Evolutionary conservation across 2,888 invertebrate genomes (phyloP).

Genomic region (Steinernema scapterisci): DNA sequence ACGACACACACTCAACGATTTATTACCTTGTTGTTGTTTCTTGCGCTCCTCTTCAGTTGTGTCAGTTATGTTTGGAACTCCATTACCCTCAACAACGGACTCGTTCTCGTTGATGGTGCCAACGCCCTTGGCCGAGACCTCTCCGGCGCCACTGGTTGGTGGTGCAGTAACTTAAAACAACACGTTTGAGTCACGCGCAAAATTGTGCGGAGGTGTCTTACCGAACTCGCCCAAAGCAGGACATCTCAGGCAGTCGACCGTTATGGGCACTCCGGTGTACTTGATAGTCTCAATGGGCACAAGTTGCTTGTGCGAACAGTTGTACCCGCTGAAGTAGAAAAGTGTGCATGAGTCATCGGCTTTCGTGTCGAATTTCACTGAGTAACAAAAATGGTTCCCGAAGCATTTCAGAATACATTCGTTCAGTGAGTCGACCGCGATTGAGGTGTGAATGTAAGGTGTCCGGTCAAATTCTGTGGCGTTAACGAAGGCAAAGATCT

Average conservation of each 20-base stretch:
- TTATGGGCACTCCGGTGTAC: slow-evolving; percentile 45
- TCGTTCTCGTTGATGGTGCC: slow-evolving; percentile 18
- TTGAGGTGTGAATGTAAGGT: slow-evolving; percentile 44
- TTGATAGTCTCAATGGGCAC: slow-evolving; percentile 42
- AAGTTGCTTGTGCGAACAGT: slow-evolving; percentile 41
- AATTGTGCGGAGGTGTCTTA: slow-evolving; percentile 34
- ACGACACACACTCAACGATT: not conserved
- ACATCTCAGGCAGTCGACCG: slow-evolving; percentile 59
- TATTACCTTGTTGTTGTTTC: slow-evolving; percentile 29
- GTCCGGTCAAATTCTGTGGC: slow-evolving; percentile 47
- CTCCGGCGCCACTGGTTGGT: not conserved
- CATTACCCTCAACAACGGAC: slow-evolving; percentile 25
- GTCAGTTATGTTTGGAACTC: slow-evolving; percentile 23
- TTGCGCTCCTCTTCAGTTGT: slow-evolving; percentile 25
- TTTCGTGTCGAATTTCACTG: slow-evolving; percentile 48
- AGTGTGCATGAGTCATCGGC: slow-evolving; percentile 39
- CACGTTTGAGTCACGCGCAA: slow-evolving; percentile 26
- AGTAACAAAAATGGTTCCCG: slow-evolving; percentile 62
- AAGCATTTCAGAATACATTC: slow-evolving; percentile 60
- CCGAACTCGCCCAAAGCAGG: slow-evolving; percentile 56
- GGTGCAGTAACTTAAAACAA: slow-evolving; percentile 7
- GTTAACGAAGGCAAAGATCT: slow-evolving; percentile 51
- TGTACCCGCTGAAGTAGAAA: slow-evolving; percentile 38
- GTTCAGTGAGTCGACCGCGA: slow-evolving; percentile 40
- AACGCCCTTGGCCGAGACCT: not conserved